phyloP scores from a whole-genome alignment of 1,140 invertebrate genomes.

The Aradophagus sp. region DNA sequence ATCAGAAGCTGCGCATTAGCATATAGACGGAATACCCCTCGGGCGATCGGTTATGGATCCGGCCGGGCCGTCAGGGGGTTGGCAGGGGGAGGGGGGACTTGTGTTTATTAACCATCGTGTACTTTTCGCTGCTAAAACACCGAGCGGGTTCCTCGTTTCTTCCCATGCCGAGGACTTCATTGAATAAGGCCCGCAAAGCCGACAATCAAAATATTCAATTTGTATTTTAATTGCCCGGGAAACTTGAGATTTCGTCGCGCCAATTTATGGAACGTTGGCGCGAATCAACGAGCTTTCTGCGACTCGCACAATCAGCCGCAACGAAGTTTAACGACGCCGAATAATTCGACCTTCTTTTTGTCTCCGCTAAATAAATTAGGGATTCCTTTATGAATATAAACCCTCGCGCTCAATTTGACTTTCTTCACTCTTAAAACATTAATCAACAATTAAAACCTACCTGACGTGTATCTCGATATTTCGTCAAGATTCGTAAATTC shows the following conservation, averaged over 20 bases:
- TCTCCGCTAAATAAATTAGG: no score
- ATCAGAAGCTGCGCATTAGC: constrained; percentile 72
- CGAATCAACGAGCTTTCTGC: no score
- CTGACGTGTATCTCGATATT: no score
- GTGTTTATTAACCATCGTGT: constrained; percentile 71
- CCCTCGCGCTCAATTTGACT: neutral
- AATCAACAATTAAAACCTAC: no score
- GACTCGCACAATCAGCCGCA: no score
- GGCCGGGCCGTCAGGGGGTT: constrained; percentile 55
- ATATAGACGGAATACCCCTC: constrained; percentile 72
- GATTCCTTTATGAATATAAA: constrained; percentile 29
- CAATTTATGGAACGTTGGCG: no score
- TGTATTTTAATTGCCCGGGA: constrained; percentile 35
- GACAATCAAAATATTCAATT: constrained; percentile 43
- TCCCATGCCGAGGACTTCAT: constrained; percentile 39
- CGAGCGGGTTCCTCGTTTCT: constrained; percentile 51
- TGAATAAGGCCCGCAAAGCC: constrained; percentile 23
- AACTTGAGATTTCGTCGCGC: no score
- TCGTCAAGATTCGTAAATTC: no score
- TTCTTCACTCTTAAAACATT: no score
- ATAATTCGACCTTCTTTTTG: neutral
- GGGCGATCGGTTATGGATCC: constrained; percentile 62
- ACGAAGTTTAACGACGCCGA: no score
- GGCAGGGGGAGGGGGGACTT: no score
- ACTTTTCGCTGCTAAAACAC: constrained; percentile 62